These are phyloP conservation scores for Psittacula cyanocephala DNA, from an alignment of 2,113 vertebrate species.

Conservation along the genomic window DNA sequence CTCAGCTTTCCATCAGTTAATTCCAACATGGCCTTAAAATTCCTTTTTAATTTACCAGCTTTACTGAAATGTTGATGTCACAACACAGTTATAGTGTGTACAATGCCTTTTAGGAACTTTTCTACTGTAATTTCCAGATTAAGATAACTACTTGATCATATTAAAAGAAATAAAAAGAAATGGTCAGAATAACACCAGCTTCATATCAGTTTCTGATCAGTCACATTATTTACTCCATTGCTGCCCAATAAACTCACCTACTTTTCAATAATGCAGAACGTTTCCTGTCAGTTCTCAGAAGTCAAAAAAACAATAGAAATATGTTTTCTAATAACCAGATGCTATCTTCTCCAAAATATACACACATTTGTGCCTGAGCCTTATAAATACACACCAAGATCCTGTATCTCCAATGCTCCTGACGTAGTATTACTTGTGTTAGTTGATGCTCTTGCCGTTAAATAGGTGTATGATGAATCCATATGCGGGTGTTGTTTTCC, in stretches of 20 bases:
- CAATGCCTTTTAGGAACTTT: not conserved
- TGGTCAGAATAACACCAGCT: not conserved
- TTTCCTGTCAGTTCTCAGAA: not conserved
- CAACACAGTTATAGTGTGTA: not conserved
- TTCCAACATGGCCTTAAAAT: not conserved
- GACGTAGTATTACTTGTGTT: not conserved
- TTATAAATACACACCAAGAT: not conserved
- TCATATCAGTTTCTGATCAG: not conserved
- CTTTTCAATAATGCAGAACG: not conserved
- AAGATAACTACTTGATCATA: not conserved
- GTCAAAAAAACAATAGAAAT: not conserved
- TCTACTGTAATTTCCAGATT: not conserved
- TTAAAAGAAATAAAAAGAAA: not conserved
- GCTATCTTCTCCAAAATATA: not conserved
- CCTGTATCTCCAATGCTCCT: not conserved
- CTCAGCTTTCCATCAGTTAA: not conserved
- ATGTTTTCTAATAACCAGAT: not conserved
- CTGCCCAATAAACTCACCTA: not conserved
- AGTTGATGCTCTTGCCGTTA: not conserved
- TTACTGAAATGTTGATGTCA: not conserved
- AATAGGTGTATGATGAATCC: not conserved
- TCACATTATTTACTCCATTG: not conserved
- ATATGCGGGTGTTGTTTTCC: not conserved
- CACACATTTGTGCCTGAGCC: not conserved
- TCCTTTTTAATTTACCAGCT: not conserved